Conservation (phyloP, 1,140 invertebrate genomes). For the Platorchestia sp. region DNA sequence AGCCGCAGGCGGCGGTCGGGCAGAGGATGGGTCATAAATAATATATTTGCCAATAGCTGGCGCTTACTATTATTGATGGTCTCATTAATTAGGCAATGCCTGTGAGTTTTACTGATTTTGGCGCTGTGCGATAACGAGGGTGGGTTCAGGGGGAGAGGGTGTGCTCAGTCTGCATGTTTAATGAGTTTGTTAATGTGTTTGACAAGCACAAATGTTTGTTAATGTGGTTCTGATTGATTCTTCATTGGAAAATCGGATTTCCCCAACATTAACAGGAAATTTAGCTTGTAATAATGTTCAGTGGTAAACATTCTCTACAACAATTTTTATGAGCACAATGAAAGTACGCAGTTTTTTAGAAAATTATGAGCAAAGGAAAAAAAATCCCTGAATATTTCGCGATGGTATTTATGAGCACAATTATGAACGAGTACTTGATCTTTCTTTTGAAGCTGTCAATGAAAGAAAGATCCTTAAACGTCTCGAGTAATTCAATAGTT, state of each 20-base stretch:
- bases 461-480: too few species aligned
- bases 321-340: too few species aligned
- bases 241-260: background rate
- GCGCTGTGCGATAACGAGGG: too few species aligned
- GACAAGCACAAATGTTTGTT: too few species aligned
- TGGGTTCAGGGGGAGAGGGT: background rate
- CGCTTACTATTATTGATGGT: background rate
- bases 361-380: too few species aligned
- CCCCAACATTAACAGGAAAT: too few species aligned
- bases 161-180: background rate
- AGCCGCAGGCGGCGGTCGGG: background rate
- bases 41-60: background rate
- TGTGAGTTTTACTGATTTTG: background rate
- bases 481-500: too few species aligned
- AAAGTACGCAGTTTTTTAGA: too few species aligned
- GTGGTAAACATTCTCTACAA: background rate
- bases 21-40: background rate
- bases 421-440: too few species aligned
- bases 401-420: too few species aligned
- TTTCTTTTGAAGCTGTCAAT: too few species aligned
- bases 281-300: background rate
- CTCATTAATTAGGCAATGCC: background rate
- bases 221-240: background rate
- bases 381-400: too few species aligned
- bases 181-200: background rate